These are phyloP conservation scores for Chrysomallon squamiferum DNA, from an alignment of 1,140 invertebrate genomes.

Conservation along the genomic window DNA sequence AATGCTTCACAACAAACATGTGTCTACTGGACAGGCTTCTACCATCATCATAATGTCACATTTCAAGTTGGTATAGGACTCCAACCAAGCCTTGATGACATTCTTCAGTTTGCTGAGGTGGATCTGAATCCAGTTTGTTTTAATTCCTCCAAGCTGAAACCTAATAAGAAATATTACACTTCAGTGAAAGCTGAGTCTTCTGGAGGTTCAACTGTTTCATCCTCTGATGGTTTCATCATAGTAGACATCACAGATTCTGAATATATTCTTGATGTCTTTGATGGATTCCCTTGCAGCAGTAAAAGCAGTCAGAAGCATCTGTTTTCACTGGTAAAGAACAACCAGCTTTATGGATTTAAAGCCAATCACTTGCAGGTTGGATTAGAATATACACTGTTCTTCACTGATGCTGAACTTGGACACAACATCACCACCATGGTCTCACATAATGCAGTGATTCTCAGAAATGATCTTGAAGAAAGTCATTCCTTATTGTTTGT, in stretches of 20 bases:
- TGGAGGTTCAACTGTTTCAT: neutral
- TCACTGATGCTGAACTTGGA: neutral
- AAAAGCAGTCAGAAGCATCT: neutral
- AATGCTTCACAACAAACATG: neutral
- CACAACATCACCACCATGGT: neutral
- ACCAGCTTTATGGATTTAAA: neutral
- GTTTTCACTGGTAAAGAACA: too few relatives aligned
- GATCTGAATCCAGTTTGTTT: neutral
- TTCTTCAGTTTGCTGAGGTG: neutral
- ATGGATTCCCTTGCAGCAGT: neutral
- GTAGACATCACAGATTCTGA: neutral
- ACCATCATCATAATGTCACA: neutral
- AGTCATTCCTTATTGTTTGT: too few relatives aligned
- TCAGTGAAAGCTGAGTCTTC: neutral
- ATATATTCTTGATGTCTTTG: neutral
- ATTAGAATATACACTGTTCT: neutral
- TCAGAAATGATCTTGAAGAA: neutral
- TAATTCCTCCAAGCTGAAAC: neutral
- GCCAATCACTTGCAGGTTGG: neutral
- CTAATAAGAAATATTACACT: neutral
- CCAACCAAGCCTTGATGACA: neutral
- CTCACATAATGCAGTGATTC: neutral
- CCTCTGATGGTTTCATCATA: slow-evolving; percentile 5
- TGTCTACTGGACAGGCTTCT: neutral
- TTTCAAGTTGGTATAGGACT: neutral